These are phyloP conservation scores for Casuarius casuarius DNA, from an alignment of 2,113 vertebrate genomes.

Conservation along the genomic window DNA sequence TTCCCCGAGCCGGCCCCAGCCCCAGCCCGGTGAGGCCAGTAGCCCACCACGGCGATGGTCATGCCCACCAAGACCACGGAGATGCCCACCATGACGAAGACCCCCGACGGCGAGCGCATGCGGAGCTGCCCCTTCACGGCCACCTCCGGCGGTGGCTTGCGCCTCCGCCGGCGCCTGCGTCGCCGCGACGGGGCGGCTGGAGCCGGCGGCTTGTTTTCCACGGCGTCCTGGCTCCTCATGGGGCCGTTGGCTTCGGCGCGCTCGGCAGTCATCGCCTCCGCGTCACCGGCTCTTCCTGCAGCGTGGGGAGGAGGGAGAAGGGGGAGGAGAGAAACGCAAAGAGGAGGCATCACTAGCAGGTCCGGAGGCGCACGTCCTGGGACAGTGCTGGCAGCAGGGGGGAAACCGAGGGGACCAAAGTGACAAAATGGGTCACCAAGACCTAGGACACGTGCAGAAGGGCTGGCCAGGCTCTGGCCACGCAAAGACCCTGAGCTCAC, in stretches of 20 bases:
- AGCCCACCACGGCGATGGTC: slow-evolving; percentile 89
- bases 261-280: neutral
- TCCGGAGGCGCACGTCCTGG: accelerated
- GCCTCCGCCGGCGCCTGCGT: slow-evolving; percentile 36
- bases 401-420: neutral
- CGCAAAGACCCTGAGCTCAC: too few species aligned
- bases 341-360: neutral
- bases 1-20: neutral
- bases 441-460: accelerated
- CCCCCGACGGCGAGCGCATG: slow-evolving; percentile 89
- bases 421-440: neutral
- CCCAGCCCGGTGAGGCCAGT: slow-evolving; percentile 87
- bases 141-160: slow-evolving; percentile 23
- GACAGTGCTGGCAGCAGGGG: neutral
- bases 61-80: slow-evolving; percentile 90
- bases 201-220: neutral
- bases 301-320: neutral
- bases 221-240: slow-evolving; percentile 6
- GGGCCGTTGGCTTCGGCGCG: neutral
- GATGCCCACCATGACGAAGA: slow-evolving; percentile 88
- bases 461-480: too few species aligned
- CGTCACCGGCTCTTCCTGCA: neutral
- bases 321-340: neutral
- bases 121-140: slow-evolving; percentile 86
- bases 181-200: slow-evolving; percentile 26